These are phyloP conservation scores for Saguinus imperator DNA, from an alignment of 2,113 vertebrate species.

Conservation along the genomic window DNA sequence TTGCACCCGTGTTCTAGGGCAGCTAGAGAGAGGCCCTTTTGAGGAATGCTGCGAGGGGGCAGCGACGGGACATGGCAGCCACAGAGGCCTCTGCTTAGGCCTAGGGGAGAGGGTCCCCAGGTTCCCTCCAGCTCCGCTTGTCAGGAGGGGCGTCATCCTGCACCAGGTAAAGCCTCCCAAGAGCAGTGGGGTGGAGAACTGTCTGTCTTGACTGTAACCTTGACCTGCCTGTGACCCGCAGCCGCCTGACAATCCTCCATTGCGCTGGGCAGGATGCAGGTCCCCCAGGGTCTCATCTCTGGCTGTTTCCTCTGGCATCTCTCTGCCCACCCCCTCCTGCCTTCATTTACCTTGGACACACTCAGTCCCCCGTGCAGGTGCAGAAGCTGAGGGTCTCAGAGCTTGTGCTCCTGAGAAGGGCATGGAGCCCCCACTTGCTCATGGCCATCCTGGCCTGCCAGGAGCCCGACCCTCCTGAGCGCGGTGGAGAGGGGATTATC, in stretches of 20 bases:
- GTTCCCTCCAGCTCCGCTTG: neutral
- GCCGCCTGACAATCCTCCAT: neutral
- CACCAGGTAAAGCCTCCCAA: neutral
- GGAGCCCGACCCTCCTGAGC: accelerated
- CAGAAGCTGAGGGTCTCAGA: neutral
- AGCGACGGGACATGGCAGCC: too few relatives aligned
- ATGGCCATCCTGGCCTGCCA: accelerated
- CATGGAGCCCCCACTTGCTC: neutral
- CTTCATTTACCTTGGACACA: neutral
- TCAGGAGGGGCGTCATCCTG: neutral
- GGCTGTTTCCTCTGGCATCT: neutral
- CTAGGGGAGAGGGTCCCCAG: neutral
- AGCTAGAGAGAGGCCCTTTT: neutral
- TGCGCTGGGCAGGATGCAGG: neutral
- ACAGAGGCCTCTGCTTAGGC: neutral
- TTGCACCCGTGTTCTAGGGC: neutral
- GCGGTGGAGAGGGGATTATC: neutral
- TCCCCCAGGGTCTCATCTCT: neutral
- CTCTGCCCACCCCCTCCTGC: too few relatives aligned
- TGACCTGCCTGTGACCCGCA: neutral
- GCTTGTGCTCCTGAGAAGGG: neutral
- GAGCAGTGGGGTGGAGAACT: neutral
- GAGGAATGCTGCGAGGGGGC: neutral
- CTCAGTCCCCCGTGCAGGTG: neutral
- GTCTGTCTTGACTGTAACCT: neutral